Conservation (phyloP, 2,888 invertebrate species). For the Frankliniella intonsa region DNA sequence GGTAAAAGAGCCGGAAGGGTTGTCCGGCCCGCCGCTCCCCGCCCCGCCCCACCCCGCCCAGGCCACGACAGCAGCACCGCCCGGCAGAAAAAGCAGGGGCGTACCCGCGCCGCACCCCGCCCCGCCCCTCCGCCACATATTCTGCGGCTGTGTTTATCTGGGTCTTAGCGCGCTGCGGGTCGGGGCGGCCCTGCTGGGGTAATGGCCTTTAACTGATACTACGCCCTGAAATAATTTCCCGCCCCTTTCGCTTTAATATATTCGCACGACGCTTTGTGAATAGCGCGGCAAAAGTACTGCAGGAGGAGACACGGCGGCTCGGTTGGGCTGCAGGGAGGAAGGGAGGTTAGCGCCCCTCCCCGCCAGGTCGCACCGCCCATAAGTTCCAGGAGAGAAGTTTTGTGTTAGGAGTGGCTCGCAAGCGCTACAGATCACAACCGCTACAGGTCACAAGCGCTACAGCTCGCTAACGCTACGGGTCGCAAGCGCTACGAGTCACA, state of each 20-base stretch:
- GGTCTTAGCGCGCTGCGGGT: not conserved
- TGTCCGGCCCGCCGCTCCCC: not conserved
- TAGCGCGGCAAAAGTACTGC: not conserved
- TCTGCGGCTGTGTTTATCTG: constrained; percentile 26
- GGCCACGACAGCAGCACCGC: no score
- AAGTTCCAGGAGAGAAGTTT: no score
- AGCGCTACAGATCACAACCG: no score
- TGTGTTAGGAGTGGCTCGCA: no score
- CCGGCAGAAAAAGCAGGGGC: constrained; percentile 3
- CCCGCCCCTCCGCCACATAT: not conserved
- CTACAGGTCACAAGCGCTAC: no score
- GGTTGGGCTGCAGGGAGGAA: no score
- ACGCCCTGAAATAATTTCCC: not conserved
- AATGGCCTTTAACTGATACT: not conserved
- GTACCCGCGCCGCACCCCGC: not conserved
- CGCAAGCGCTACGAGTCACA: no score
- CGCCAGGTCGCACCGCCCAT: no score
- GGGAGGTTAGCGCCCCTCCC: no score
- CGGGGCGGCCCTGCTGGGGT: not conserved
- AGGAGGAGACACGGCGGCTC: not conserved
- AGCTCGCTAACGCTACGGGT: no score
- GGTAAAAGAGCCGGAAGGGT: not conserved
- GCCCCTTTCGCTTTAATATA: not conserved
- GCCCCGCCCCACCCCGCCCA: not conserved
- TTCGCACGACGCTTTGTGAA: not conserved